phyloP scores from a whole-genome alignment of 2,797 vertebrate species.

The Xiphorhynchus erythropygius region DNA sequence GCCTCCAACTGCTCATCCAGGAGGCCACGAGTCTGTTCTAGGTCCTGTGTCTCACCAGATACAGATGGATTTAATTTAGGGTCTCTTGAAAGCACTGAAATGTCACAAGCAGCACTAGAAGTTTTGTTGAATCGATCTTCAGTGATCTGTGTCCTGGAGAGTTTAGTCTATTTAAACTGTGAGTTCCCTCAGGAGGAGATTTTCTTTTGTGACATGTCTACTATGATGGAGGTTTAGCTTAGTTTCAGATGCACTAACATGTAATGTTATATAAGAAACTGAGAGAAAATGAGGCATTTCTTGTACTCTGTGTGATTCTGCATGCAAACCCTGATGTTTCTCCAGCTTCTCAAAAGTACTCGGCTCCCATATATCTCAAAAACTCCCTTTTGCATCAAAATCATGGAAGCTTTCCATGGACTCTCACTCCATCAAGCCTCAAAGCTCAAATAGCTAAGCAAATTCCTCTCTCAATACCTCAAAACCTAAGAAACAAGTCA shows the following conservation, averaged over 20 bases:
- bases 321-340: neutral
- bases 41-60: neutral
- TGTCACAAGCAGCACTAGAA: neutral
- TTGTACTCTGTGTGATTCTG: too few species aligned
- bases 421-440: neutral
- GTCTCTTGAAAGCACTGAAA: neutral
- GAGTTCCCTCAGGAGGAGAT: neutral
- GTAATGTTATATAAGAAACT: fast-evolving
- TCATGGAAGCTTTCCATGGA: neutral
- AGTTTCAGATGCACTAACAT: neutral
- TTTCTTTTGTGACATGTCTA: neutral
- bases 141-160: neutral
- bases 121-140: neutral
- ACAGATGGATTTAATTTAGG: neutral
- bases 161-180: neutral
- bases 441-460: neutral
- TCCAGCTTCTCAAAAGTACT: neutral
- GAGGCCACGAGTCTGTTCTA: neutral
- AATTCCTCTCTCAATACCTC: neutral
- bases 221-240: neutral
- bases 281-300: neutral
- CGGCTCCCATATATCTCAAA: neutral
- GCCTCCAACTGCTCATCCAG: neutral
- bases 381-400: neutral
- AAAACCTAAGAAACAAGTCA: neutral